Evolutionary conservation across 1,140 invertebrate species (phyloP).

Genomic region (Oedothorax gibbosus): DNA sequence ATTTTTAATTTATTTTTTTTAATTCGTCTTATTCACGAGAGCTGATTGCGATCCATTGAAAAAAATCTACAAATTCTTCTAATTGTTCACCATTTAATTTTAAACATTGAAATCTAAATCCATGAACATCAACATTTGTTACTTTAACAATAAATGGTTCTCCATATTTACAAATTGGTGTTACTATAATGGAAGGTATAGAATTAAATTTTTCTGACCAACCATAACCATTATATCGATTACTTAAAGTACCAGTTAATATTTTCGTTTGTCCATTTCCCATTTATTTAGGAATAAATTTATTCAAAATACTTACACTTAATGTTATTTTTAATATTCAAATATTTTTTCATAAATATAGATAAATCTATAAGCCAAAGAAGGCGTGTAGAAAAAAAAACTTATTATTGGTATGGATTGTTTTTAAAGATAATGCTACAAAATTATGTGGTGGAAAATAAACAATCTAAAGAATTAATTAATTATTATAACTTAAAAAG

Average conservation of each 20-base stretch:
- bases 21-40: not conserved
- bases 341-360: not conserved
- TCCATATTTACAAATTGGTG: not conserved
- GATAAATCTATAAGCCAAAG: not conserved
- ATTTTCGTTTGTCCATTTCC: not conserved
- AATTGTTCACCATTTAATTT: not conserved
- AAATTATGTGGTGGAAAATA: not conserved
- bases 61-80: not conserved
- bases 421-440: not conserved
- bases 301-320: too few species aligned
- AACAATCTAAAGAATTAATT: not conserved
- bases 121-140: not conserved
- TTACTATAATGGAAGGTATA: not conserved
- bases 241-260: not conserved
- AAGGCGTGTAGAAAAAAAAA: not conserved
- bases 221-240: not conserved
- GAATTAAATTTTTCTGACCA: not conserved
- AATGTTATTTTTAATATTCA: too few species aligned
- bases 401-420: not conserved
- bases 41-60: not conserved
- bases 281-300: not conserved
- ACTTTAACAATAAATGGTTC: not conserved
- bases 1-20: too few species aligned
- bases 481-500: not conserved
- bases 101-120: slow-evolving; percentile 4